A percentile compares a stretch with the other conserved stretches of the same genome.
Evolutionary conservation across 2,888 invertebrate species (phyloP).

Genomic region (Cryptophagus acutangulus): DNA sequence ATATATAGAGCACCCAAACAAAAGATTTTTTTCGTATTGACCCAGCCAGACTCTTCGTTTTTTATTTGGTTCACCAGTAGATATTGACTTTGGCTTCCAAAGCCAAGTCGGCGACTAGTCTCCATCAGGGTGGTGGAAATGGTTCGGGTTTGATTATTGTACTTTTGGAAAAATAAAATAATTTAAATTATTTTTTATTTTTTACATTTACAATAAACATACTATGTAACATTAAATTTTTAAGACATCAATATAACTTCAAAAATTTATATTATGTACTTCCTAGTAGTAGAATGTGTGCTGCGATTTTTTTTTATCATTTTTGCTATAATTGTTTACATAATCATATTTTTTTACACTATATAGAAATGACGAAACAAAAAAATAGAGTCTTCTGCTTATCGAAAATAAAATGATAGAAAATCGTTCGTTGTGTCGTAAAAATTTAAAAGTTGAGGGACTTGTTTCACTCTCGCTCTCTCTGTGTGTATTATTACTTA

Average conservation of each 20-base stretch:
- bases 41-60: too few species aligned
- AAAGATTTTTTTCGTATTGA: too few species aligned
- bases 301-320: conserved; percentile 29
- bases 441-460: conserved; percentile 21
- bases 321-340: conserved; percentile 15
- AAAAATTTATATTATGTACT: conserved; percentile 38
- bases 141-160: too few species aligned
- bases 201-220: conserved; percentile 42
- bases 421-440: conserved; percentile 33
- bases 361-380: conserved; percentile 28
- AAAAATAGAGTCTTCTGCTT: conserved; percentile 13
- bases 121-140: too few species aligned
- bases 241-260: conserved; percentile 41
- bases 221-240: conserved; percentile 43
- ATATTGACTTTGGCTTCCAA: too few species aligned
- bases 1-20: too few species aligned
- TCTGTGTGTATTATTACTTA: too few species aligned
- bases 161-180: too few species aligned
- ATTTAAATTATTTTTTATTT: conserved; percentile 34
- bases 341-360: conserved; percentile 14
- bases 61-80: too few species aligned
- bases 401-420: conserved; percentile 17
- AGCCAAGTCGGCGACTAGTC: too few species aligned
- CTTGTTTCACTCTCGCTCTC: conserved; percentile 19
- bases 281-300: conserved; percentile 36